phyloP scores from a whole-genome alignment of 2,113 vertebrate species.

The Vanacampus margaritifer region DNA sequence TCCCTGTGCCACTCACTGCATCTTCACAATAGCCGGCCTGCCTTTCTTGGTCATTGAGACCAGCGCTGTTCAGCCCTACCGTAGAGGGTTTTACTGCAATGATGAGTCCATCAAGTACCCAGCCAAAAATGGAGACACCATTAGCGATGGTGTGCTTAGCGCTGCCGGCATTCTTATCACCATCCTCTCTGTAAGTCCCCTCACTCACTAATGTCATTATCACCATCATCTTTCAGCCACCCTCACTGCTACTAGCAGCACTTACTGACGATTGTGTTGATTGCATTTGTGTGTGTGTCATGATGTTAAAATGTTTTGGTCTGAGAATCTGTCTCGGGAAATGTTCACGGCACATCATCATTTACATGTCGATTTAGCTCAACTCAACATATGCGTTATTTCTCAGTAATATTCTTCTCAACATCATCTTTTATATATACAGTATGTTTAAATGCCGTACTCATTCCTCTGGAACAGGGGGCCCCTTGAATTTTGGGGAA shows the following conservation, averaged over 20 bases:
- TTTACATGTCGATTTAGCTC: too few relatives aligned
- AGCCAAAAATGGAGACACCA: conserved; percentile 86
- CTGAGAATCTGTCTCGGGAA: not conserved
- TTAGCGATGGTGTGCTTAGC: conserved; percentile 88
- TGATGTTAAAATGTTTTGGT: not conserved
- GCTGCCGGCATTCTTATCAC: conserved; percentile 90
- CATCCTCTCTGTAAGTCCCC: conserved; percentile 86
- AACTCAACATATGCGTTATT: too few relatives aligned
- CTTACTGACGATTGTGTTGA: conserved; percentile 15
- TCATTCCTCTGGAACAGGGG: too few relatives aligned
- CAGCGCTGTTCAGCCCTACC: conserved; percentile 84
- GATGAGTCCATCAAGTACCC: conserved; percentile 95
- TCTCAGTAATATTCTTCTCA: too few relatives aligned
- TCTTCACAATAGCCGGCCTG: conserved; percentile 79
- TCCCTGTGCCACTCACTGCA: conserved; percentile 31
- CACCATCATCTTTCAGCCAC: conserved; percentile 70
- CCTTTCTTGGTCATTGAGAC: conserved; percentile 96
- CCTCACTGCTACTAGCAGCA: conserved; percentile 71
- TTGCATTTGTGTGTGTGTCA: not conserved
- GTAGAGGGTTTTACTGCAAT: conserved; percentile 89
- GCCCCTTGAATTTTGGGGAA: too few relatives aligned
- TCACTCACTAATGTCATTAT: conserved; percentile 55
- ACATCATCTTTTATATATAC: too few relatives aligned
- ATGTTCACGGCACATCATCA: too few relatives aligned
- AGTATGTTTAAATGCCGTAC: too few relatives aligned